Conservation (phyloP, 2,888 invertebrate species). For the Rhingia campestris region DNA sequence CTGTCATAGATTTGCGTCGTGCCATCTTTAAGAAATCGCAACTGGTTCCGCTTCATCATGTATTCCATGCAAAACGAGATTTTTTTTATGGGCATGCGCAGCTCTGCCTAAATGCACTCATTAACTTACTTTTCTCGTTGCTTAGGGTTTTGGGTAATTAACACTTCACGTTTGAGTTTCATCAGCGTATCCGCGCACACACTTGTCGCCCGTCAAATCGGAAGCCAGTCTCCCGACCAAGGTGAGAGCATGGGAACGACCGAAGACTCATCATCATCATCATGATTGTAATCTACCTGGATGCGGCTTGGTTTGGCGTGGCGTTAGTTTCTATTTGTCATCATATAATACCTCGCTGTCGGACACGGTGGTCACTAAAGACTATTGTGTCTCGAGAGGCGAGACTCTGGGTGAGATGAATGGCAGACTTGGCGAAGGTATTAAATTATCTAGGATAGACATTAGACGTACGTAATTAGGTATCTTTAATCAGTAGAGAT, state of each 20-base stretch:
- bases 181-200: constrained; percentile 20
- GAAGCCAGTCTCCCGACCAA: constrained; percentile 25
- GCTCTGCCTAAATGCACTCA: constrained; percentile 64
- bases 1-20: constrained; percentile 29
- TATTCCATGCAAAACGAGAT: constrained; percentile 41
- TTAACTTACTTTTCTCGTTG: constrained; percentile 68
- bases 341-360: constrained; percentile 4
- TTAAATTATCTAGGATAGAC: not conserved
- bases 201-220: constrained; percentile 31
- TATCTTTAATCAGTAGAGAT: not conserved
- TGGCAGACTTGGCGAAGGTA: constrained; percentile 16
- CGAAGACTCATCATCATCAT: not conserved
- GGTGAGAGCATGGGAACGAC: constrained; percentile 12
- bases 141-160: constrained; percentile 63
- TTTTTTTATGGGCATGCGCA: constrained; percentile 55
- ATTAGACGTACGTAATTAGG: constrained; percentile 2
- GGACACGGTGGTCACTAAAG: constrained; percentile 25
- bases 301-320: constrained; percentile 17
- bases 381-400: constrained; percentile 1
- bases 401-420: constrained; percentile 34
- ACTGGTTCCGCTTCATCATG: constrained; percentile 58
- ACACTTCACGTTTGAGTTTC: constrained; percentile 70
- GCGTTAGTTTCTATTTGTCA: constrained; percentile 26
- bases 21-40: constrained; percentile 41
- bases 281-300: constrained; percentile 50